Evolutionary conservation across 2,113 vertebrate species (phyloP).

Genomic region (Urocitellus parryii): DNA sequence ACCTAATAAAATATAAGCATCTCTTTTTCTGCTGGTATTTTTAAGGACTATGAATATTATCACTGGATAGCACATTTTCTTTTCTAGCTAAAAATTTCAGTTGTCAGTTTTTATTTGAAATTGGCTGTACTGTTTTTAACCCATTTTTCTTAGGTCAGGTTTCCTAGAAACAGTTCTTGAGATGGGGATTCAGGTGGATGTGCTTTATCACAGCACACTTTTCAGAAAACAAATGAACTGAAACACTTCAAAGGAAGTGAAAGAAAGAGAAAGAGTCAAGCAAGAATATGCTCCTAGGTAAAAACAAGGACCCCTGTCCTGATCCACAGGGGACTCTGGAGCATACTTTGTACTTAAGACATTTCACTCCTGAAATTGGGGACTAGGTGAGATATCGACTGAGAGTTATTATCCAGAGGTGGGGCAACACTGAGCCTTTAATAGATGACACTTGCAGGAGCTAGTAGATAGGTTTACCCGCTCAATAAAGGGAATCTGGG

Average conservation of each 20-base stretch:
- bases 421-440: neutral
- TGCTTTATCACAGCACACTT: neutral
- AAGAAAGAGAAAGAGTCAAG: neutral
- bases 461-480: neutral
- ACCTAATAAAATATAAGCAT: conserved; percentile 71
- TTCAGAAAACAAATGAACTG: neutral
- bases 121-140: neutral
- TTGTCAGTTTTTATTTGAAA: conserved; percentile 29
- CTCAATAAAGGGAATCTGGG: neutral
- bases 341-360: neutral
- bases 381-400: neutral
- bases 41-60: conserved; percentile 40
- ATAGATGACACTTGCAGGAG: neutral
- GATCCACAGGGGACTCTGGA: neutral
- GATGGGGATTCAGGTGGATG: neutral
- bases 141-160: neutral
- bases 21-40: conserved; percentile 11
- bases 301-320: neutral
- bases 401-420: neutral
- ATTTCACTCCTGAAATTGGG: neutral
- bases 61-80: conserved; percentile 13
- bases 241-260: neutral
- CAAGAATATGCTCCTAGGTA: neutral
- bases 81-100: conserved; percentile 27
- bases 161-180: conserved; percentile 12